Evolutionary conservation across 92 coral and sea anemone genomes (phyloP).

Genomic region (Hydrozoanthus gracilis): DNA sequence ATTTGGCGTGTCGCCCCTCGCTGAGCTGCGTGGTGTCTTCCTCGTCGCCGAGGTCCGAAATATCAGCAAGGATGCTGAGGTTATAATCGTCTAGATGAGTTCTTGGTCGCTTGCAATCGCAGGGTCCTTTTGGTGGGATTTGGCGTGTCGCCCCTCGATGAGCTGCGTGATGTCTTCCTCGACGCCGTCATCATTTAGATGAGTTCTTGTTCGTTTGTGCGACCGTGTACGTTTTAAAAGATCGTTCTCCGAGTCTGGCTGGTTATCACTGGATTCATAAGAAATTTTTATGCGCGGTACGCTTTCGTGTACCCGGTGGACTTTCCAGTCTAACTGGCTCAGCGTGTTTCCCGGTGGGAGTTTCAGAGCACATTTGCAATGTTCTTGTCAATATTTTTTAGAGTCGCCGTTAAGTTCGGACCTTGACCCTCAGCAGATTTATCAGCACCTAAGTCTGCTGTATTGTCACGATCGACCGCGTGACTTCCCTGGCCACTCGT

Average conservation of each 20-base stretch:
- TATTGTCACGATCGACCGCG: not conserved
- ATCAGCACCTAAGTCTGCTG: too few relatives aligned
- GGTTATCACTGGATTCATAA: too few relatives aligned
- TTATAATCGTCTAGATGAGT: not conserved
- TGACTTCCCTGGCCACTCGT: not conserved
- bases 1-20: not conserved
- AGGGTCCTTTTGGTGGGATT: not conserved
- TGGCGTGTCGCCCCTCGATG: not conserved
- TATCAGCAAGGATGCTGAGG: not conserved
- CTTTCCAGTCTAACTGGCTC: too few relatives aligned
- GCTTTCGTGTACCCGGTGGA: not conserved
- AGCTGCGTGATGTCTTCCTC: not conserved
- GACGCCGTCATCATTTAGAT: not conserved
- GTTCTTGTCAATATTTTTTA: slow-evolving; percentile 41
- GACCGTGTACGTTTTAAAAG: too few relatives aligned
- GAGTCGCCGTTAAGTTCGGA: slow-evolving; percentile 27
- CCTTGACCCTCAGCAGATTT: slow-evolving; percentile 27
- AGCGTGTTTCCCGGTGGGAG: not conserved
- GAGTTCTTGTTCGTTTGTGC: too few relatives aligned
- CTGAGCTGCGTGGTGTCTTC: not conserved
- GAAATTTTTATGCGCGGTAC: not conserved
- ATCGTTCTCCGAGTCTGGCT: too few relatives aligned
- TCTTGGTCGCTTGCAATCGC: not conserved
- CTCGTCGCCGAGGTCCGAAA: not conserved
- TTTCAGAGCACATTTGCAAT: slow-evolving; percentile 28